These are phyloP conservation scores for Antigone vipio DNA, from an alignment of 2,113 vertebrate genomes.

Conservation along the genomic window DNA sequence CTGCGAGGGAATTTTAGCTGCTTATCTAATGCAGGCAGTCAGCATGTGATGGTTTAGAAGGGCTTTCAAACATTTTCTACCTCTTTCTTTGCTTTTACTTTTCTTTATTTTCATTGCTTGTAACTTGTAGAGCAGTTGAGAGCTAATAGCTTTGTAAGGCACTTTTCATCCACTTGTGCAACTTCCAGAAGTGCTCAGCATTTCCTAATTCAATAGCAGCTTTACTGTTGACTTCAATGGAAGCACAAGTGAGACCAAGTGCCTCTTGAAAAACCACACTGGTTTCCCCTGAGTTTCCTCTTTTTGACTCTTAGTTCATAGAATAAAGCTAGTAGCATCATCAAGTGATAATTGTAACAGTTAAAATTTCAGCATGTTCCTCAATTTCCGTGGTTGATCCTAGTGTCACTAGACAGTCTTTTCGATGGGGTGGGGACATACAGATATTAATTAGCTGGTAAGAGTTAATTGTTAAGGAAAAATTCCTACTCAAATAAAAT, in stretches of 20 bases:
- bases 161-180: conserved; percentile 5
- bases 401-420: neutral
- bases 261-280: neutral
- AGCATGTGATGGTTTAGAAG: neutral
- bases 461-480: neutral
- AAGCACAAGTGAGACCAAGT: neutral
- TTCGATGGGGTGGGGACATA: neutral
- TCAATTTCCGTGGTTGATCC: neutral
- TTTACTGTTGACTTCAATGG: neutral
- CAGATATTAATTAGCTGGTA: neutral
- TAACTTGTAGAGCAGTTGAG: neutral
- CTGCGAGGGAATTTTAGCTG: neutral
- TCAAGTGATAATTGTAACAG: neutral
- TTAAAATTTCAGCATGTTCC: neutral
- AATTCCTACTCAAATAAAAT: neutral
- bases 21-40: neutral
- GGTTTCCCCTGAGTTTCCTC: neutral
- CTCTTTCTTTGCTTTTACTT: conserved; percentile 25
- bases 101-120: conserved; percentile 13
- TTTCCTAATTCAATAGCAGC: conserved; percentile 1
- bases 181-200: neutral
- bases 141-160: neutral
- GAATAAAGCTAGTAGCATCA: neutral
- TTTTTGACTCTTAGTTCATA: neutral
- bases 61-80: conserved; percentile 14